These are phyloP conservation scores for Drosophila sp. DNA, from an alignment of 1,140 invertebrate genomes.

Conservation along the genomic window DNA sequence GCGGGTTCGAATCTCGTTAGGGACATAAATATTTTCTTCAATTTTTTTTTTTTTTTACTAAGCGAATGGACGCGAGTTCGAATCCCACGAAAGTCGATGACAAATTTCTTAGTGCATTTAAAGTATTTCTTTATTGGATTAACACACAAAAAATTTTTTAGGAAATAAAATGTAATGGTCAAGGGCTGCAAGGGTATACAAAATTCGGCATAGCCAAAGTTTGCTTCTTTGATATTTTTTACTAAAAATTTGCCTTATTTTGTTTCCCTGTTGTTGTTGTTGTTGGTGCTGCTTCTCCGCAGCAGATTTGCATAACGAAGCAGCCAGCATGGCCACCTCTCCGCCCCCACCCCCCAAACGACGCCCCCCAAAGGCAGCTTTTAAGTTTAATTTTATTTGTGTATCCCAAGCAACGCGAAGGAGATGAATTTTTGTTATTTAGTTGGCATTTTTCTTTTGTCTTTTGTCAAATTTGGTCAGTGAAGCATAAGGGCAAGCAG, in stretches of 20 bases:
- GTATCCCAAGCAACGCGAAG: neutral
- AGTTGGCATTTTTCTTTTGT: slow-evolving; percentile 68
- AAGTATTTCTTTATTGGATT: too few species aligned
- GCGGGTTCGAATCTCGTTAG: too few species aligned
- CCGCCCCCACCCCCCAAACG: neutral
- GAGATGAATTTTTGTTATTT: slow-evolving; percentile 51
- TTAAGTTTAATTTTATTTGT: slow-evolving; percentile 51
- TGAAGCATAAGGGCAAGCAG: slow-evolving; percentile 40
- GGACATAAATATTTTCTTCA: too few species aligned
- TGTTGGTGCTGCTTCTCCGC: slow-evolving; percentile 14
- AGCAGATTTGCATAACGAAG: slow-evolving; percentile 76
- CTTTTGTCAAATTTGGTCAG: slow-evolving; percentile 51
- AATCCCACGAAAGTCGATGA: too few species aligned
- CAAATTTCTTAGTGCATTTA: too few species aligned
- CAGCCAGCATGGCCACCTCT: slow-evolving; percentile 42
- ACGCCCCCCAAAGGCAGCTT: slow-evolving; percentile 35
- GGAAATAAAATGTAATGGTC: too few species aligned
- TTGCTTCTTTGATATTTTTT: neutral
- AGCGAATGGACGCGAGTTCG: too few species aligned
- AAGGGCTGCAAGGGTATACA: too few species aligned
- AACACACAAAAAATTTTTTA: too few species aligned
- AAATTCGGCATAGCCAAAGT: too few species aligned
- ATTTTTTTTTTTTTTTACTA: too few species aligned
- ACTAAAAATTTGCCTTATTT: slow-evolving; percentile 11
- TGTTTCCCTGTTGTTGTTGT: slow-evolving; percentile 28